Base-by-base conservation (phyloP, 1,140 invertebrate species). In the Berghia stephanieae region DNA sequence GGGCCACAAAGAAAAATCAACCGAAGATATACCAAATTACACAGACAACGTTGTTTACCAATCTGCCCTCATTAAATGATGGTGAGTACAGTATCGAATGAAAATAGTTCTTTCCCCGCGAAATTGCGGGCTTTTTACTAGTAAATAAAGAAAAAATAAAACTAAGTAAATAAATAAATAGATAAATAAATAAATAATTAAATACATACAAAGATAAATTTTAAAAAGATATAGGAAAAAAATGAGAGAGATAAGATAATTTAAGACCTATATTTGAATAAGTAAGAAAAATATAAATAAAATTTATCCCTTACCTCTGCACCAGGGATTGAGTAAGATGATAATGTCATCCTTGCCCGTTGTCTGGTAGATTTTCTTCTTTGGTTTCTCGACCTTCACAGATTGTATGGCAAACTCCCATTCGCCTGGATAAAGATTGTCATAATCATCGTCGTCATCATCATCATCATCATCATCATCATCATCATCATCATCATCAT, bases 401-500 rank as follows among this genome's bases (percentile, higher is more conserved):
- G 57, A 24, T 8, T 31, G 10, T 8, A 63, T 31, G 57, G 57
- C 27, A 31, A 24, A 63, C 57, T 63, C 57, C 57, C 57, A 63
- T 31, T 63, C 57, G 57, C 57, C 57, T n/a, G n/a, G n/a, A n/a
- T n/a, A n/a, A n/a, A n/a, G n/a, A n/a, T n/a, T n/a, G n/a, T n/a
- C n/a, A n/a, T n/a, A n/a, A n/a, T n/a, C n/a, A n/a, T n/a, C n/a
- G n/a, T n/a, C n/a, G n/a, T n/a, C n/a, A n/a, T n/a, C n/a, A n/a
- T n/a, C n/a, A n/a, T 52, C 46, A 72, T 44, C 79, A 60, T 18
- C 77, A 46, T 78, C 84, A 80, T 55, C 83, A 71, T 76, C 82
- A 46, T 72, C 76, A 69, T 40, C 72, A 72, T 34, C 83, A 57
- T 72, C 79, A 46, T 76, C 81, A 70, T 60, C 57, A 44, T n/a